Evolutionary conservation across 2,113 vertebrate species (phyloP), one percentile per base, ranked within the genome.

Genomic region (Ranitomeya imitator): DNA sequence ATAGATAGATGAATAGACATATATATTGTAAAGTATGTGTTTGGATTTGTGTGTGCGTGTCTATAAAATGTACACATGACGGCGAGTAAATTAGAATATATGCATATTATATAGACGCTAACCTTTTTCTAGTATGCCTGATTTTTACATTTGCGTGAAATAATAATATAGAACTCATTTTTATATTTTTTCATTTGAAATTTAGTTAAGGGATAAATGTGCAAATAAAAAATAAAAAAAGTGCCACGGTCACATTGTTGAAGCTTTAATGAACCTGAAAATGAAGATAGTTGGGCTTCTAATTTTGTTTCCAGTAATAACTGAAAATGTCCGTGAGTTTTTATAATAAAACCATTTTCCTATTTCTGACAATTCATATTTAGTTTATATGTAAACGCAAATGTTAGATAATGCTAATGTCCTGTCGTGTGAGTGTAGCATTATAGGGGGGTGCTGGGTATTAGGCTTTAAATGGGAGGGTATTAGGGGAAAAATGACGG

Each of bases 401-500:
- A 81, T 37, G 7, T 60, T 60, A 59, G 8, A 15, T 79, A 18
- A 45, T 21, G 14, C 7, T 21, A 2, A 76, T 52, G 19, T 12
- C 9, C 2, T 76, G 45, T 26, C 7, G 11, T 16, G 67, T 55
- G 23, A 19, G 54, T 55, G 26, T 45, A 57, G n/a, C 69, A 19
- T 52, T 45, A 67, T 52, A 54, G 1, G 21, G 13, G 8, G 21
- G 10, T 52, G 13, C n/a, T 51, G 18, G 79, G 11, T 77, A 83
- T 63, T 7, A 54, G 8, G 65, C 14, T 51, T 19, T 19, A 77
- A 69, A 76, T 11, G n/a, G 10, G 23, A 77, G 19, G 80, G 26
- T 31, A 60, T 26, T 73, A 83, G 13, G 37, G 21, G 31, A 55
- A 45, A 51, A 88, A 65, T 83, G 31, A 83, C 77, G 13, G 37